Percentiles rank a stretch among this genome's conserved stretches.
Evolutionary conservation across 2,113 vertebrate species (phyloP).

Genomic region (Nothobranchius furzeri): DNA sequence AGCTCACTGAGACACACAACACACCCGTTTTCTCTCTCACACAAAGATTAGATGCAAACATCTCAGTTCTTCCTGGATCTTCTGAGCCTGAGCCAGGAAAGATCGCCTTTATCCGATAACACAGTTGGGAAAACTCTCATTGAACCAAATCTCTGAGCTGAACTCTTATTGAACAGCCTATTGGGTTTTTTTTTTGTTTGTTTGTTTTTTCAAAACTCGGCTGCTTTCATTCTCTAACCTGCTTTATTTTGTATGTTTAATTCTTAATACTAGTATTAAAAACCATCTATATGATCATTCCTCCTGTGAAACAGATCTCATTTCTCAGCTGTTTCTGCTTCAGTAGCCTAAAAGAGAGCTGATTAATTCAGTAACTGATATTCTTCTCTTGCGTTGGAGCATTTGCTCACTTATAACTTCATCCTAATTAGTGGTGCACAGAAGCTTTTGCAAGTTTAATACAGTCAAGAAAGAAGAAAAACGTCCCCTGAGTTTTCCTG

Average conservation of each 20-base stretch:
- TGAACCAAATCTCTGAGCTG: conserved; percentile 6
- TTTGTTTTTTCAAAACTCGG: neutral
- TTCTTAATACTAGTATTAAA: neutral
- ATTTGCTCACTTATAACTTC: conserved; percentile 20
- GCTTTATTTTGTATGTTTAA: neutral
- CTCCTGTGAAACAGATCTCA: neutral
- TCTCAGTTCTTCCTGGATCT: neutral
- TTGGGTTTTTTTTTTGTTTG: neutral
- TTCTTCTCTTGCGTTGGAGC: conserved; percentile 24
- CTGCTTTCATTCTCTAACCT: neutral
- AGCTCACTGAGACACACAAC: conserved; percentile 30
- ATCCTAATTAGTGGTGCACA: conserved; percentile 41
- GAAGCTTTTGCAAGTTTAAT: conserved; percentile 40
- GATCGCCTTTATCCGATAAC: conserved; percentile 11
- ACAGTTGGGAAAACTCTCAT: conserved; percentile 13
- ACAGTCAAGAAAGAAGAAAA: conserved; percentile 1
- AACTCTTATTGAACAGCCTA: conserved; percentile 20
- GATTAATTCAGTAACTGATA: conserved; percentile 21
- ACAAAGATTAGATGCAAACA: conserved; percentile 13
- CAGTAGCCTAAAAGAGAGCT: conserved; percentile 1
- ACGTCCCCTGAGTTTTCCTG: conserved; percentile 5
- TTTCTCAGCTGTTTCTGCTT: neutral
- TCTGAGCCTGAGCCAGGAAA: conserved; percentile 10
- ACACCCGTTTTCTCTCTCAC: conserved; percentile 5
- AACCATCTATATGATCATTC: neutral